These are phyloP conservation scores for Watersipora subatra DNA, from an alignment of 1,140 invertebrate genomes.

Conservation along the genomic window DNA sequence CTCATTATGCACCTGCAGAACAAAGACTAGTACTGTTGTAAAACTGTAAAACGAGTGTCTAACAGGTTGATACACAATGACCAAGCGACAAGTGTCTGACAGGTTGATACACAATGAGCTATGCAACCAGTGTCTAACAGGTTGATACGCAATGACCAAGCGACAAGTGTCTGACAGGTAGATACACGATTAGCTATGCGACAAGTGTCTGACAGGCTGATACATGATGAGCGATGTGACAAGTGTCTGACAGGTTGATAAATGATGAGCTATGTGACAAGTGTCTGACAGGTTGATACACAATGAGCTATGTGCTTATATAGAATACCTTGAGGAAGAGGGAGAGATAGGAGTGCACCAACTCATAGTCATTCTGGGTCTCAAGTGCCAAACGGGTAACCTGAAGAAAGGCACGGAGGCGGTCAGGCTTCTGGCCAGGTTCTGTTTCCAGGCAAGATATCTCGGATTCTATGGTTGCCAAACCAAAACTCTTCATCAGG, in stretches of 20 bases:
- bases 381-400: conserved; percentile 58
- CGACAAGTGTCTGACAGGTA: background rate
- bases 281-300: background rate
- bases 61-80: background rate
- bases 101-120: background rate
- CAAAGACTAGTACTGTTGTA: background rate
- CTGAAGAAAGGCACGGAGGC: conserved; percentile 66
- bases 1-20: conserved; percentile 49
- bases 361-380: conserved; percentile 71
- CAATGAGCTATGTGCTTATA: background rate
- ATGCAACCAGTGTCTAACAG: background rate
- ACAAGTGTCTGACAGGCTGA: background rate
- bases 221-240: background rate
- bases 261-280: background rate
- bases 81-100: too few relatives aligned
- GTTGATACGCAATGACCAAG: background rate
- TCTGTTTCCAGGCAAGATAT: conserved; percentile 63
- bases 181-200: background rate
- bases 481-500: conserved; percentile 63
- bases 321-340: conserved; percentile 66
- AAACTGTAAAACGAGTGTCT: background rate
- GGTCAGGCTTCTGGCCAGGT: conserved; percentile 50
- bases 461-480: conserved; percentile 77
- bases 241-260: background rate
- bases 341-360: conserved; percentile 78